Conservation (phyloP, 2,888 invertebrate genomes). For the Lymantria monacha region DNA sequence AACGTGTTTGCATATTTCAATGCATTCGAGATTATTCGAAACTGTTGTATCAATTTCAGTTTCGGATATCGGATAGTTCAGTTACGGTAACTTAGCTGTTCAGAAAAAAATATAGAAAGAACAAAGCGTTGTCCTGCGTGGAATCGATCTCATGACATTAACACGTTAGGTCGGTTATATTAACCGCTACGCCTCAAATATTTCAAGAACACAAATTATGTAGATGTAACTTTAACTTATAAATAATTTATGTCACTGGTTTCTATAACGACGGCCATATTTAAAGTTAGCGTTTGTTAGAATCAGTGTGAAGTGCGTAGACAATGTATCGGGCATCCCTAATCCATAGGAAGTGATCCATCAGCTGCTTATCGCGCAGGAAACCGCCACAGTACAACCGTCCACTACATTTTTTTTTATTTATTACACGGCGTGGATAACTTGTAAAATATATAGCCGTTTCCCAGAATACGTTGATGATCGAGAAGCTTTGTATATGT, state of each 20-base stretch:
- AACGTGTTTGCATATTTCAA: too few relatives aligned
- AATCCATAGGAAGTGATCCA: constrained; percentile 72
- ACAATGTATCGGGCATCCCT: constrained; percentile 38
- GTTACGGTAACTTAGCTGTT: too few relatives aligned
- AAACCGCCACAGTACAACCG: constrained; percentile 46
- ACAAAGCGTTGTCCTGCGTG: too few relatives aligned
- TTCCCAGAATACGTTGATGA: constrained; percentile 27
- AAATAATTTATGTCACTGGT: background rate
- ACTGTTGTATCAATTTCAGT: too few relatives aligned
- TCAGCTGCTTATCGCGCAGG: constrained; percentile 73
- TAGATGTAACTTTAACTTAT: too few relatives aligned
- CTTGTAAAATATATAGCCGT: constrained; percentile 28
- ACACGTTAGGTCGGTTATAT: too few relatives aligned
- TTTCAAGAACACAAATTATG: too few relatives aligned
- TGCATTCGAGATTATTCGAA: too few relatives aligned
- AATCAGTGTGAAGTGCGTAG: constrained; percentile 29
- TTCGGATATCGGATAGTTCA: too few relatives aligned
- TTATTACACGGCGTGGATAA: constrained; percentile 31
- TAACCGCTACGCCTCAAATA: too few relatives aligned
- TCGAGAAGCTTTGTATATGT: constrained; percentile 13
- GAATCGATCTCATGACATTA: too few relatives aligned
- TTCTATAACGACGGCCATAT: constrained; percentile 3
- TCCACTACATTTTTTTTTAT: constrained; percentile 37
- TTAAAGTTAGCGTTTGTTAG: constrained; percentile 14
- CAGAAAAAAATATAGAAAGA: too few relatives aligned